A percentile compares a stretch with the other conserved stretches of the same genome.
Conservation (phyloP, 2,113 vertebrate genomes). For the Trichomycterus rosablanca region DNA sequence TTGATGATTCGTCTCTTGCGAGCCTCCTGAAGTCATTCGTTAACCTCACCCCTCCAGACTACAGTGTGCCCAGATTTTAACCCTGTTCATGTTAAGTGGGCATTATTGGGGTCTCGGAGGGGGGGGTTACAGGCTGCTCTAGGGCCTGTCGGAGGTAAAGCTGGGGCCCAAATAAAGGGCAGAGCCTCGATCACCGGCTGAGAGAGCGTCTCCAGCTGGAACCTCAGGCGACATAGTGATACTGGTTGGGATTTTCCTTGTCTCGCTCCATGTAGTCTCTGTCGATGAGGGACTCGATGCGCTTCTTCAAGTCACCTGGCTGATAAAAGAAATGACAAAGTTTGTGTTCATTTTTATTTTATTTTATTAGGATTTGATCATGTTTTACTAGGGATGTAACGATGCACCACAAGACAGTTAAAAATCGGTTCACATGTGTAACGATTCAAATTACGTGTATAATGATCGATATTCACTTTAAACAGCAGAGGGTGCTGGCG, state of each 20-base stretch:
- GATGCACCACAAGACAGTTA: no score
- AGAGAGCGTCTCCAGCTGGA: slow-evolving; percentile 1
- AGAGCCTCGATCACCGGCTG: background rate
- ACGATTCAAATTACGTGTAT: no score
- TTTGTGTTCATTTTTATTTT: no score
- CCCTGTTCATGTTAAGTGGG: background rate
- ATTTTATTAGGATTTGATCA: no score
- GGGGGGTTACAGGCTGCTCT: slow-evolving; percentile 24
- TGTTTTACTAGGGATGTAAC: no score
- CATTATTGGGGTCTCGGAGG: background rate
- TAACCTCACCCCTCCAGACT: slow-evolving; percentile 28
- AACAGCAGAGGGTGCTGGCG: no score
- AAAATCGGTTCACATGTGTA: no score
- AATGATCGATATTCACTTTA: no score
- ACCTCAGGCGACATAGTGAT: slow-evolving; percentile 92
- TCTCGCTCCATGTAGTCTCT: slow-evolving; percentile 98
- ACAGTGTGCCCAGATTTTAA: slow-evolving; percentile 17
- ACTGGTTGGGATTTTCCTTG: slow-evolving; percentile 94
- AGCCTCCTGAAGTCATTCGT: slow-evolving; percentile 36
- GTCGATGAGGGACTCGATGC: slow-evolving; percentile 95
- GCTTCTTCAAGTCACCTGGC: slow-evolving; percentile 95
- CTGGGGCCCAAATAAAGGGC: slow-evolving; percentile 3
- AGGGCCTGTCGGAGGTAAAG: slow-evolving; percentile 18
- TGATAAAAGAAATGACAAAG: slow-evolving; percentile 48
- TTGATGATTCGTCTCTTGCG: slow-evolving; percentile 38